Evolutionary conservation across 2,888 invertebrate genomes (phyloP).

Genomic region (Microctonus hyperodae): DNA sequence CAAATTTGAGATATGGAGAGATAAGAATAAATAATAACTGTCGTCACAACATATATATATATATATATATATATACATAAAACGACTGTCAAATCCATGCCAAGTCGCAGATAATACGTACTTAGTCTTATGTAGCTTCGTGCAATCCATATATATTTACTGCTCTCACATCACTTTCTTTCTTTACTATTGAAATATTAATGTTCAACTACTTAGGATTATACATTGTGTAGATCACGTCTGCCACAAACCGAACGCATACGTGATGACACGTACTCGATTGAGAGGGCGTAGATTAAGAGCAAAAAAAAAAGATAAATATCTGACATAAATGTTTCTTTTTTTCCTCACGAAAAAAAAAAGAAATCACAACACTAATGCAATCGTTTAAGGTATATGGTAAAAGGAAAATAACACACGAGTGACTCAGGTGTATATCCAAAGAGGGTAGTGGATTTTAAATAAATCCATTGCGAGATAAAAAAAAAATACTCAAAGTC

Average conservation of each 20-base stretch:
- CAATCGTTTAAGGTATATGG: neutral
- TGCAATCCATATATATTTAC: constrained; percentile 21
- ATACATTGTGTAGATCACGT: constrained; percentile 30
- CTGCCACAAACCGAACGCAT: constrained; percentile 9
- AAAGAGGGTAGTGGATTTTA: neutral
- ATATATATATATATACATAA: too few species aligned
- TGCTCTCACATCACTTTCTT: constrained; percentile 36
- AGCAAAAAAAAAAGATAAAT: neutral
- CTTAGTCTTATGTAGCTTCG: constrained; percentile 29
- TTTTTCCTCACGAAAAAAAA: neutral
- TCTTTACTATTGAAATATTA: constrained; percentile 50
- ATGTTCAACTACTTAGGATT: constrained; percentile 42
- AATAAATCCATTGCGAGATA: neutral
- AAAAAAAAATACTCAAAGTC: neutral
- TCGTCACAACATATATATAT: constrained; percentile 37
- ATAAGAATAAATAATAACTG: constrained; percentile 24
- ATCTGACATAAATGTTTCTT: neutral
- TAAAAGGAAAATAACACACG: neutral
- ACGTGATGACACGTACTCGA: constrained; percentile 7
- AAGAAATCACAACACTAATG: neutral
- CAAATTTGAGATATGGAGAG: constrained; percentile 18
- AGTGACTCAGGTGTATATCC: neutral
- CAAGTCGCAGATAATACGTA: constrained; percentile 35
- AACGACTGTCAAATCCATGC: constrained; percentile 27
- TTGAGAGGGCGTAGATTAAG: neutral